Evolutionary conservation across 2,888 invertebrate species (phyloP).

Genomic region (Lasioglossum villosulum): DNA sequence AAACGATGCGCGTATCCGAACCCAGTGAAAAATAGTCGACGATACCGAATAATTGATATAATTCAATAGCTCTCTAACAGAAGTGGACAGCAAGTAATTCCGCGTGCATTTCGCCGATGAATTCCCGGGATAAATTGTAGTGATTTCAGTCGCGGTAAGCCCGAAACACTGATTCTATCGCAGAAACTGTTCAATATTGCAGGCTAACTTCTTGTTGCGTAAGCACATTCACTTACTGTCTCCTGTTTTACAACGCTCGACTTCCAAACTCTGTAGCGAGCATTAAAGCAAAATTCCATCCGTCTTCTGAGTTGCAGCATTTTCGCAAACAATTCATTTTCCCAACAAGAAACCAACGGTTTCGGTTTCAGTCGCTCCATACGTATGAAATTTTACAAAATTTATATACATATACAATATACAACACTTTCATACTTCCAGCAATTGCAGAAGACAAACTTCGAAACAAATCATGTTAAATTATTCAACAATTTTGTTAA

Average conservation of each 20-base stretch:
- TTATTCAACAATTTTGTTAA: no score
- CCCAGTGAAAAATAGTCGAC: constrained; percentile 9
- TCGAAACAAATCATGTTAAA: no score
- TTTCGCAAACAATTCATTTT: constrained; percentile 19
- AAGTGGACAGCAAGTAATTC: constrained; percentile 18
- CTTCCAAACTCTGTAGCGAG: constrained; percentile 27
- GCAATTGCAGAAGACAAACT: no score
- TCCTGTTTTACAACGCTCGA: not conserved
- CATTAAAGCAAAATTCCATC: constrained; percentile 44
- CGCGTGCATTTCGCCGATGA: constrained; percentile 24
- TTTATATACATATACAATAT: no score
- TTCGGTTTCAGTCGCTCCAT: constrained; percentile 1
- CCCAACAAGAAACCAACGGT: not conserved
- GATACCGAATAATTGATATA: constrained; percentile 39
- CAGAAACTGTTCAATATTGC: not conserved
- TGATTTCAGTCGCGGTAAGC: constrained; percentile 11
- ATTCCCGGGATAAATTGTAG: constrained; percentile 25
- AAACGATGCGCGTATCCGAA: not conserved
- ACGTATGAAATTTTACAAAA: not conserved
- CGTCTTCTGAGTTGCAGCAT: not conserved
- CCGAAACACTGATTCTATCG: constrained; percentile 22
- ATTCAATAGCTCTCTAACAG: constrained; percentile 26
- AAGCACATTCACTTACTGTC: constrained; percentile 49
- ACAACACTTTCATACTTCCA: no score
- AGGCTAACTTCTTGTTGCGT: constrained; percentile 6